Evolutionary conservation across 1,140 invertebrate species (phyloP).

Genomic region (Penaeus chinensis): DNA sequence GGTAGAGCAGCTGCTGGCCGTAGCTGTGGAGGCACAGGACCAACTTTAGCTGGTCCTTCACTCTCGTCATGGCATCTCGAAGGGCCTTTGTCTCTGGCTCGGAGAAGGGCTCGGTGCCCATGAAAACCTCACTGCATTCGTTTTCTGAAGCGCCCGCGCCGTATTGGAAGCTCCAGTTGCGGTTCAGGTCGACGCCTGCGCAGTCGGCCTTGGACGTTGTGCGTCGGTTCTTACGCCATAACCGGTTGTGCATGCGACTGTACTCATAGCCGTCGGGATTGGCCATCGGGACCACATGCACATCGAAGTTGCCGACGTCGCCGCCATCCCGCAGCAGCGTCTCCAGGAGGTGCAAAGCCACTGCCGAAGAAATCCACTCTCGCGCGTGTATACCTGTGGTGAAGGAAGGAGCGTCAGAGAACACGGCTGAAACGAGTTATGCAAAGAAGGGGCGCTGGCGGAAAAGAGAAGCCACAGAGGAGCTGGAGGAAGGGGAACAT

Average conservation of each 20-base stretch:
- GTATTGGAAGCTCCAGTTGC: conserved; percentile 64
- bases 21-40: conserved; percentile 84
- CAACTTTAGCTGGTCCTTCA: conserved; percentile 77
- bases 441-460: too few species aligned
- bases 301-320: conserved; percentile 80
- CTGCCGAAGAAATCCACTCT: conserved; percentile 92
- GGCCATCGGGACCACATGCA: conserved; percentile 67
- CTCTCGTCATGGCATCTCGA: conserved; percentile 62
- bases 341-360: conserved; percentile 84
- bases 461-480: too few species aligned
- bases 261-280: conserved; percentile 65
- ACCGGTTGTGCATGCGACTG: conserved; percentile 63
- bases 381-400: conserved; percentile 80
- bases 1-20: conserved; percentile 86
- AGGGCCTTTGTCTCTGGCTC: conserved; percentile 67
- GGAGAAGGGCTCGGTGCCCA: conserved; percentile 70
- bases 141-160: conserved; percentile 75
- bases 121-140: conserved; percentile 71
- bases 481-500: too few species aligned
- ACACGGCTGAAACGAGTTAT: too few species aligned
- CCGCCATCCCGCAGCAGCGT: conserved; percentile 76
- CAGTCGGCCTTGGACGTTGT: conserved; percentile 41
- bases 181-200: conserved; percentile 65
- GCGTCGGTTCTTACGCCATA: conserved; percentile 65
- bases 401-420: not conserved